phyloP scores from a whole-genome alignment of 2,888 invertebrate species.

The Cartodere bifasciata region DNA sequence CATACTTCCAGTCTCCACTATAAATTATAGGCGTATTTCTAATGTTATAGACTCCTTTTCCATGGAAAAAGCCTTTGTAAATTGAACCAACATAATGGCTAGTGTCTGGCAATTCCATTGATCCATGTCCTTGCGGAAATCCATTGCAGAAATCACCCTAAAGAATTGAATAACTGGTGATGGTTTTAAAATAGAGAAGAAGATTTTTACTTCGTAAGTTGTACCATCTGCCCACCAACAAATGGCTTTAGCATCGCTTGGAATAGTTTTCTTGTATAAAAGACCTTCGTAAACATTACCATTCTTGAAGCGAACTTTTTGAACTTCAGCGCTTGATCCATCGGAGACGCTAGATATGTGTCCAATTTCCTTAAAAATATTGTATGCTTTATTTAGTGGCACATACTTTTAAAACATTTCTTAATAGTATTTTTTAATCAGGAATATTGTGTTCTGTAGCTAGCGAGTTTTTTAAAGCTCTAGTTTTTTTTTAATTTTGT shows the following conservation, averaged over 20 bases:
- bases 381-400: no score
- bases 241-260: slow-evolving; percentile 45
- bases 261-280: slow-evolving; percentile 42
- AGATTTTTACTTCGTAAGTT: slow-evolving; percentile 36
- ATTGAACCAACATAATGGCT: slow-evolving; percentile 48
- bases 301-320: slow-evolving; percentile 40
- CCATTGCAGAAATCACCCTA: slow-evolving; percentile 47
- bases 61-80: slow-evolving; percentile 39
- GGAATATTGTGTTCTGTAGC: no score
- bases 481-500: no score
- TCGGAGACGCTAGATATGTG: no score
- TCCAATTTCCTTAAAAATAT: no score
- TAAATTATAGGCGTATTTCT: slow-evolving; percentile 25
- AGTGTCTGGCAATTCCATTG: slow-evolving; percentile 41
- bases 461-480: no score
- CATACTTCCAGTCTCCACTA: slow-evolving; percentile 33
- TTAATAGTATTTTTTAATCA: no score
- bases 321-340: no score
- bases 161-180: slow-evolving; percentile 1
- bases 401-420: no score
- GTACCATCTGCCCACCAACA: slow-evolving; percentile 47
- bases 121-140: slow-evolving; percentile 42
- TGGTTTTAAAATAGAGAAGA: neutral
- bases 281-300: slow-evolving; percentile 45
- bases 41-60: slow-evolving; percentile 28